These are phyloP conservation scores for Stenodera caucasica DNA, from an alignment of 2,888 invertebrate species.

Conservation along the genomic window DNA sequence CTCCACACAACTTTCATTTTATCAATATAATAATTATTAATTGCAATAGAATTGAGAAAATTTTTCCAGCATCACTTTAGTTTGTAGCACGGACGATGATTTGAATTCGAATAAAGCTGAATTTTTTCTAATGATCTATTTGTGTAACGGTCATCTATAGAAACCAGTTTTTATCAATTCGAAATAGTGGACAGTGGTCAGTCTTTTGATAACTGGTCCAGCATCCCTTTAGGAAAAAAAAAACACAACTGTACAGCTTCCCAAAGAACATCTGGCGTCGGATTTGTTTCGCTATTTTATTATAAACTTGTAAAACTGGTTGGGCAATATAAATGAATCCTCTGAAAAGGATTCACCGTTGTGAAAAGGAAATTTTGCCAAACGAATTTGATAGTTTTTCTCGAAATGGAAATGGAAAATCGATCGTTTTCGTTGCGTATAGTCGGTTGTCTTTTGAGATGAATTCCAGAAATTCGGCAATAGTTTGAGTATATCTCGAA, in stretches of 20 bases:
- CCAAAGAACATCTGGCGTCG: conserved; percentile 48
- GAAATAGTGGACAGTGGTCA: conserved; percentile 50
- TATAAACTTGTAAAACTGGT: conserved; percentile 45
- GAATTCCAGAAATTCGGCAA: background rate
- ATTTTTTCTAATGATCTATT: background rate
- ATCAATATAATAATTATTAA: background rate
- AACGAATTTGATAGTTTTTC: too few relatives aligned
- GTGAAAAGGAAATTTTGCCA: background rate
- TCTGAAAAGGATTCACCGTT: background rate
- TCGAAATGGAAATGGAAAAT: too few relatives aligned
- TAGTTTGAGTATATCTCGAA: background rate
- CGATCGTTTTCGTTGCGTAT: background rate
- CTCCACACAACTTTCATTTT: background rate
- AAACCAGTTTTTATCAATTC: conserved; percentile 36
- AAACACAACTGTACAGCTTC: conserved; percentile 46
- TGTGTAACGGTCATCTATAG: conserved; percentile 36
- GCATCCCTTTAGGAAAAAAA: conserved; percentile 39
- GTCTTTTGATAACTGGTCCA: conserved; percentile 49
- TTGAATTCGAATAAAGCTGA: background rate
- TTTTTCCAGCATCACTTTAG: background rate
- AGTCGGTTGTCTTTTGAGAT: too few relatives aligned
- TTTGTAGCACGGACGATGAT: background rate
- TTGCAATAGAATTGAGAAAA: background rate
- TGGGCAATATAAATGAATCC: conserved; percentile 16
- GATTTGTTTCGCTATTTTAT: conserved; percentile 31